Percentiles rank a stretch among this genome's conserved stretches.
phyloP scores from a whole-genome alignment of 2,888 invertebrate genomes.

The Diaphora mendica region DNA sequence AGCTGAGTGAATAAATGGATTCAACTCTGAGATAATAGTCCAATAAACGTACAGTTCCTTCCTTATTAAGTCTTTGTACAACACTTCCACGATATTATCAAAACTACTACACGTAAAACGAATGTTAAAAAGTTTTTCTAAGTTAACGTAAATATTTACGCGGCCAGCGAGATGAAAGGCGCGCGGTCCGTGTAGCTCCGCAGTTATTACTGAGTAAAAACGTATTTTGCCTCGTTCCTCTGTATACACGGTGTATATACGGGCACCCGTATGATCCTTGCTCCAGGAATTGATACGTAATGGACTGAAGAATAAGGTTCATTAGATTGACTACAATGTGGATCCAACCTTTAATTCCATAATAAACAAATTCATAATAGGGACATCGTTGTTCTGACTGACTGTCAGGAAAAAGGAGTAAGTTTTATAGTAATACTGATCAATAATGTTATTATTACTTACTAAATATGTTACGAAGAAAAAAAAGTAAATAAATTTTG shows the following conservation, averaged over 20 bases:
- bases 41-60: constrained; percentile 40
- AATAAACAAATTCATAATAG: constrained; percentile 55
- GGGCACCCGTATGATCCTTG: constrained; percentile 54
- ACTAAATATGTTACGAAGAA: background rate
- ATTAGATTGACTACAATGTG: constrained; percentile 24
- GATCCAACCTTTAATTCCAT: constrained; percentile 45
- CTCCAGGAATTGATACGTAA: constrained; percentile 57
- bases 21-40: constrained; percentile 50
- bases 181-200: constrained; percentile 74
- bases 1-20: constrained; percentile 62
- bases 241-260: constrained; percentile 51
- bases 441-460: background rate
- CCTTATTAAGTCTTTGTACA: constrained; percentile 42
- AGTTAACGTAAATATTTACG: constrained; percentile 79
- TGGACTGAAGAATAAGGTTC: constrained; percentile 42
- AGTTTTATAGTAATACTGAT: background rate
- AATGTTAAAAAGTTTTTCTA: constrained; percentile 66
- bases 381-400: constrained; percentile 17
- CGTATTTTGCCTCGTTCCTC: constrained; percentile 64
- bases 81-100: constrained; percentile 57
- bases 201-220: constrained; percentile 74
- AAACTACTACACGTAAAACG: constrained; percentile 28
- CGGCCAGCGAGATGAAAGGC: constrained; percentile 66
- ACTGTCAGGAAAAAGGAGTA: constrained; percentile 20
- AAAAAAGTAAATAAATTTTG: background rate